phyloP scores from a whole-genome alignment of 1,140 invertebrate genomes.

The Centruroides sculpturatus region DNA sequence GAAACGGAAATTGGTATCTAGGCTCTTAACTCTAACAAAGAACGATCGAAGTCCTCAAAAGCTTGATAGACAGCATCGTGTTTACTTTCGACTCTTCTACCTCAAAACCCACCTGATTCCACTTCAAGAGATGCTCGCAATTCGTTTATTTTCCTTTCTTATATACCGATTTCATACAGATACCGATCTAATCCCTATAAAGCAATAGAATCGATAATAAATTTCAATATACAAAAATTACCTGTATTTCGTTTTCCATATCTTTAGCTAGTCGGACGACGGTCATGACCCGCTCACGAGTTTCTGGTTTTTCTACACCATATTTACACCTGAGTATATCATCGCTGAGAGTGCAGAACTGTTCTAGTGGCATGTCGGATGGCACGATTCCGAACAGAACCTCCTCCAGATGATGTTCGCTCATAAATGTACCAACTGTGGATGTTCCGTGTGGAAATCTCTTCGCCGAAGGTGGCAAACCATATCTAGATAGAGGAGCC shows the following conservation, averaged over 20 bases:
- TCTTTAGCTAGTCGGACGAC: slow-evolving; percentile 9
- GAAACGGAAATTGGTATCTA: too few species aligned
- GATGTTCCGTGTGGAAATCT: background rate
- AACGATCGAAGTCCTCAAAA: too few species aligned
- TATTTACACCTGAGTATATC: slow-evolving; percentile 9
- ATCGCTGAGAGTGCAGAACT: slow-evolving; percentile 8
- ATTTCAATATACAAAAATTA: background rate
- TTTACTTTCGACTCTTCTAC: too few species aligned
- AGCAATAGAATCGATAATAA: too few species aligned
- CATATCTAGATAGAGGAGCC: slow-evolving; percentile 4
- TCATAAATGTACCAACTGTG: slow-evolving; percentile 13
- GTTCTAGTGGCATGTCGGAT: slow-evolving; percentile 11
- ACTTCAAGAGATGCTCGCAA: too few species aligned
- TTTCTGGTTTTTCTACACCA: slow-evolving; percentile 7
- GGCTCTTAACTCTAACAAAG: too few species aligned
- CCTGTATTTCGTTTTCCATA: slow-evolving; percentile 8
- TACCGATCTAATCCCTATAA: too few species aligned
- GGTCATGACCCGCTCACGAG: slow-evolving; percentile 6
- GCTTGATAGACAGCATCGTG: too few species aligned
- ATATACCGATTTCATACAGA: too few species aligned
- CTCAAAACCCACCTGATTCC: too few species aligned
- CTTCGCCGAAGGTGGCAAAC: background rate
- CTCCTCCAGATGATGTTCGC: slow-evolving; percentile 5
- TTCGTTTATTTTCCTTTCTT: too few species aligned
- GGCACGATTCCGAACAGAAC: slow-evolving; percentile 12